These are phyloP conservation scores for Thalassoma bifasciatum DNA, from an alignment of 2,113 vertebrate genomes.

Conservation along the genomic window DNA sequence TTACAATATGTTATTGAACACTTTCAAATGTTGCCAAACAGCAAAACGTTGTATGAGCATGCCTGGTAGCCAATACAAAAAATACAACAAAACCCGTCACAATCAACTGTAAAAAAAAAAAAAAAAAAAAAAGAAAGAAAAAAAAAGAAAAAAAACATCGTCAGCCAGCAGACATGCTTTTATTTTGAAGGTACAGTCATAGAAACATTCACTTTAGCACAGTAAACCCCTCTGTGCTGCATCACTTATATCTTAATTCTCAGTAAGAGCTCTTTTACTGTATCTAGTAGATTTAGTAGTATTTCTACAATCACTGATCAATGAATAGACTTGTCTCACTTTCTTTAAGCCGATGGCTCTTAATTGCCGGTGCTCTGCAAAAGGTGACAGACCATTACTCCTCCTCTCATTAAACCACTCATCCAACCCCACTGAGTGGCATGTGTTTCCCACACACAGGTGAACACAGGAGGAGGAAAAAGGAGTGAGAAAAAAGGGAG, in stretches of 20 bases:
- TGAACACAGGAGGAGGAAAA: conserved; percentile 20
- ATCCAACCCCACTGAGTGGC: conserved; percentile 54
- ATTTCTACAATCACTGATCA: conserved; percentile 65
- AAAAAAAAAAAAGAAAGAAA: too few species aligned
- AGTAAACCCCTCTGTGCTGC: not conserved
- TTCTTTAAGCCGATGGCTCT: conserved; percentile 45
- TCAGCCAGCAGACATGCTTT: too few species aligned
- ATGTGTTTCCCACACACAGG: conserved; percentile 55
- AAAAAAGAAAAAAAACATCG: too few species aligned
- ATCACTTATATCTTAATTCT: conserved; percentile 55
- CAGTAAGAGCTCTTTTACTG: conserved; percentile 50
- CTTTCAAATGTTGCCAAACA: too few species aligned
- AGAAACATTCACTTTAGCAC: not conserved
- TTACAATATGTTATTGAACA: too few species aligned
- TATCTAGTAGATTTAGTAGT: conserved; percentile 46
- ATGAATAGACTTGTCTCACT: conserved; percentile 50
- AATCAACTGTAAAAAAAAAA: too few species aligned
- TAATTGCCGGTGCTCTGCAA: conserved; percentile 62
- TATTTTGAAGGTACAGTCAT: not conserved
- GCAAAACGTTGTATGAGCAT: too few species aligned
- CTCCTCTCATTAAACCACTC: conserved; percentile 72
- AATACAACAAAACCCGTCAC: too few species aligned
- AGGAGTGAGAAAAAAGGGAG: conserved; percentile 13
- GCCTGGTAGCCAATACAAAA: too few species aligned
- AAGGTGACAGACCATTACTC: conserved; percentile 61